phyloP scores from a whole-genome alignment of 2,113 vertebrate species.

The Corydoras maculifer region DNA sequence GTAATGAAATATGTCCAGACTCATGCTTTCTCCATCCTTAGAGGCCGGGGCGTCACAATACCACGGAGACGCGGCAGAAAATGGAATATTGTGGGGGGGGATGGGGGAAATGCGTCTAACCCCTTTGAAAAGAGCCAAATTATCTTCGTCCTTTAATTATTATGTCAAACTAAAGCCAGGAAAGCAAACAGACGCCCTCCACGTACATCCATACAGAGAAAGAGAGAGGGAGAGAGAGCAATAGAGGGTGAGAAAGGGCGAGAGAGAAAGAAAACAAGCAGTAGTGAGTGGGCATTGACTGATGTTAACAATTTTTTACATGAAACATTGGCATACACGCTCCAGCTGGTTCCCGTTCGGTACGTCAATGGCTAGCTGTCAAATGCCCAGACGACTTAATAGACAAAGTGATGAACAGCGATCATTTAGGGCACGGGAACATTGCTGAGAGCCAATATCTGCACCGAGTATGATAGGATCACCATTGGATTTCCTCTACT shows the following conservation, averaged over 20 bases:
- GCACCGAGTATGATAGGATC: constrained; percentile 45
- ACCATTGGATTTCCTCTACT: constrained; percentile 44
- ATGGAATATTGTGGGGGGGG: constrained; percentile 43
- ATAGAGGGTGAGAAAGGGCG: too few relatives aligned
- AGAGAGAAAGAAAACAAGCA: too few relatives aligned
- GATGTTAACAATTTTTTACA: constrained; percentile 9
- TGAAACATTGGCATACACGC: neutral
- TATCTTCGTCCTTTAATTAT: constrained; percentile 62
- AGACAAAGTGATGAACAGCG: constrained; percentile 44
- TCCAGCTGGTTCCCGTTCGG: neutral
- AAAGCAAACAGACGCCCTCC: neutral
- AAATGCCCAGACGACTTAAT: constrained; percentile 47
- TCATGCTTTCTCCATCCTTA: constrained; percentile 61
- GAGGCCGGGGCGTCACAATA: constrained; percentile 45
- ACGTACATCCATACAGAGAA: neutral
- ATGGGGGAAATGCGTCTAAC: constrained; percentile 48
- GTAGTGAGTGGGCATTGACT: constrained; percentile 33
- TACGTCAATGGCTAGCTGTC: constrained; percentile 39
- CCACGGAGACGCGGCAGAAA: constrained; percentile 27
- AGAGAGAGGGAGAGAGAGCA: neutral
- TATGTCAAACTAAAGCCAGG: constrained; percentile 35
- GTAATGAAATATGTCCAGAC: constrained; percentile 75
- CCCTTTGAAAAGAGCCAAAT: constrained; percentile 54
- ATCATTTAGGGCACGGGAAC: constrained; percentile 40
- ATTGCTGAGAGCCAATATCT: constrained; percentile 46